phyloP scores from a whole-genome alignment of 2,113 vertebrate genomes.

The Emydura subglobosa region DNA sequence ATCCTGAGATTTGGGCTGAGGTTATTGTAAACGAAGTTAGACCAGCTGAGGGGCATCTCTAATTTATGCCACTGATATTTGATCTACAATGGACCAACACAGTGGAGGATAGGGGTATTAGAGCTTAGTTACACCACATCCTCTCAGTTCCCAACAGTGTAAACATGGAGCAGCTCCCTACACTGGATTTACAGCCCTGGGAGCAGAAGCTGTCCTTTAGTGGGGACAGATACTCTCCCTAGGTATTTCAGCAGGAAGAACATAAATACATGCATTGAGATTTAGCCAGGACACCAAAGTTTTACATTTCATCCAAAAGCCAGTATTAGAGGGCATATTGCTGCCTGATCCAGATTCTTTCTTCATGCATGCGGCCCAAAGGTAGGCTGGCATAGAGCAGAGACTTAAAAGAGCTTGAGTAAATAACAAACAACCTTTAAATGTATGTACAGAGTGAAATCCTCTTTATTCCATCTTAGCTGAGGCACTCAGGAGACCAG shows the following conservation, averaged over 20 bases:
- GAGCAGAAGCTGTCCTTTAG: not conserved
- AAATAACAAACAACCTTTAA: not conserved
- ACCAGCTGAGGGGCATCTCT: not conserved
- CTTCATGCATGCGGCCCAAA: not conserved
- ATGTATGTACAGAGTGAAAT: not conserved
- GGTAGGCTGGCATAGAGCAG: not conserved
- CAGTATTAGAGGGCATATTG: not conserved
- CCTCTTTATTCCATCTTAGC: rapidly evolving
- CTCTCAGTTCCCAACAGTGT: not conserved
- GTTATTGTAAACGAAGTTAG: not conserved
- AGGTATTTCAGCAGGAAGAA: not conserved
- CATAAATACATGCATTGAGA: not conserved
- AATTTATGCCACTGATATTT: not conserved
- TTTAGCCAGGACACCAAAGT: not conserved
- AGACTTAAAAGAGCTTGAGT: not conserved
- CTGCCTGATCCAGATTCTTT: not conserved
- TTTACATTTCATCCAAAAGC: not conserved
- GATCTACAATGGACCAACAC: not conserved
- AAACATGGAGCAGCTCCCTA: rapidly evolving
- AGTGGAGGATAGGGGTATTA: not conserved
- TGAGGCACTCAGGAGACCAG: not conserved
- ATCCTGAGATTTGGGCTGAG: not conserved
- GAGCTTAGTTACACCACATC: not conserved
- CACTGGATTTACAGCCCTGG: not conserved
- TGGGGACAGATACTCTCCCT: not conserved